A percentile compares a stretch with the other conserved stretches of the same genome.
Evolutionary conservation across 53 echinoderm and acorn worm species (phyloP).

Genomic region (Glandiceps talaboti): DNA sequence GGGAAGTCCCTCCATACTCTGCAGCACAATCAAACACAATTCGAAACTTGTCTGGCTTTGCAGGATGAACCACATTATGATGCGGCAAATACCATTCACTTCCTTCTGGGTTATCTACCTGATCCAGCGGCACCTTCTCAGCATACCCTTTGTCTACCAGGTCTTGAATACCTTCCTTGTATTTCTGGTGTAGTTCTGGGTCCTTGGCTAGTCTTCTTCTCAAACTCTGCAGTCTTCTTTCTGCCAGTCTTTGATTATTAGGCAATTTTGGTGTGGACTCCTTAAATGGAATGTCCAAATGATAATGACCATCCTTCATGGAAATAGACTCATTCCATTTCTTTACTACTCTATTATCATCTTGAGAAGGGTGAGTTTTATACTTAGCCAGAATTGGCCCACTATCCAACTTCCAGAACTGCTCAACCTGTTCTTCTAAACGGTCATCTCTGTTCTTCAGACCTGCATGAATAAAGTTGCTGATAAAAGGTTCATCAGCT

Average conservation of each 20-base stretch:
- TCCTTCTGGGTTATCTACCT: too few species aligned
- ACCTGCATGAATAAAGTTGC: slow-evolving; percentile 15
- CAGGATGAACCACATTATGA: slow-evolving; percentile 17
- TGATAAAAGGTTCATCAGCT: not conserved
- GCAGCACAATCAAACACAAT: slow-evolving; percentile 29
- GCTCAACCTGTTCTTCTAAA: slow-evolving; percentile 25
- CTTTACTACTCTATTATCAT: slow-evolving; percentile 13
- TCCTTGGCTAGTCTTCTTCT: slow-evolving; percentile 16
- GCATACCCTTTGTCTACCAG: slow-evolving; percentile 24
- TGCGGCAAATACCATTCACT: slow-evolving; percentile 32
- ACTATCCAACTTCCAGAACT: slow-evolving; percentile 46
- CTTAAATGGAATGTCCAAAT: slow-evolving; percentile 41
- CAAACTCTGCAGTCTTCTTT: slow-evolving; percentile 24
- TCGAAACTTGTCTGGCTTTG: slow-evolving; percentile 21
- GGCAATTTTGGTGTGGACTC: slow-evolving; percentile 14
- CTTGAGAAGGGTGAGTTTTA: slow-evolving; percentile 17
- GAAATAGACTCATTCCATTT: slow-evolving; percentile 24
- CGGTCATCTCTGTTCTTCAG: too few species aligned
- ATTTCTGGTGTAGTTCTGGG: slow-evolving; percentile 11
- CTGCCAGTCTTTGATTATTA: slow-evolving; percentile 24
- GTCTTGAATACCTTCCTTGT: slow-evolving; percentile 24
- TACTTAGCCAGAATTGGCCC: slow-evolving; percentile 15
- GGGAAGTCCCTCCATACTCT: slow-evolving; percentile 13
- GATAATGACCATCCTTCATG: slow-evolving; percentile 12
- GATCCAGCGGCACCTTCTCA: slow-evolving; percentile 20